phyloP scores from a whole-genome alignment of 2,113 vertebrate species.

The Vulpes lagopus region DNA sequence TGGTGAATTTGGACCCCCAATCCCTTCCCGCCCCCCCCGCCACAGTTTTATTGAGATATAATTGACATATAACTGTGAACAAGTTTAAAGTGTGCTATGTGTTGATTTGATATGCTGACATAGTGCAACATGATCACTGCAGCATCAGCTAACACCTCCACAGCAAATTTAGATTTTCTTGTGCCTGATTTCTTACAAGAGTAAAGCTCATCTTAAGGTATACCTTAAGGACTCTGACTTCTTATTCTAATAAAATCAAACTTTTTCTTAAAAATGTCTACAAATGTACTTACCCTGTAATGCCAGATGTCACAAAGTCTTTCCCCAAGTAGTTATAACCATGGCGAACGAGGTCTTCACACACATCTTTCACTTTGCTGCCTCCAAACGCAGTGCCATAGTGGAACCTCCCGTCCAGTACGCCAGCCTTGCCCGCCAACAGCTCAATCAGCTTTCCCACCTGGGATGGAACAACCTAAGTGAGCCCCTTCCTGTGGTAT shows the following conservation, averaged over 20 bases:
- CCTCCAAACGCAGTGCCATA: slow-evolving; percentile 98
- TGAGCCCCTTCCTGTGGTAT: not conserved
- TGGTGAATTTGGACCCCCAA: not conserved
- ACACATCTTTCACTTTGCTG: slow-evolving; percentile 99
- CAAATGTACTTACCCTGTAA: slow-evolving; percentile 93
- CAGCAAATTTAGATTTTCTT: not conserved
- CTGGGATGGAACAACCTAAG: slow-evolving; percentile 84
- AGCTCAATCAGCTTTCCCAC: slow-evolving; percentile 98
- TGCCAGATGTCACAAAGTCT: slow-evolving; percentile 98
- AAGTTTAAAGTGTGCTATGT: not conserved
- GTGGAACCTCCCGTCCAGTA: slow-evolving; percentile 96
- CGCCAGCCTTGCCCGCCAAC: slow-evolving; percentile 97
- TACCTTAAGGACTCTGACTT: not conserved
- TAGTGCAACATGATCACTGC: not conserved
- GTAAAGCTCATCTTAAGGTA: not conserved
- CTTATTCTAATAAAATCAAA: not conserved
- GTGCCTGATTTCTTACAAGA: not conserved
- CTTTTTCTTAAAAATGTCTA: not conserved
- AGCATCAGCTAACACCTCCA: too few relatives aligned
- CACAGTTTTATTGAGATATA: not conserved
- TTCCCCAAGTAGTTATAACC: slow-evolving; percentile 99
- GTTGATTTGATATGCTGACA: not conserved
- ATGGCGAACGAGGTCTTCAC: slow-evolving; percentile 97
- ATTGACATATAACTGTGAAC: not conserved
- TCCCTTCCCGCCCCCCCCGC: not conserved